Base-by-base conservation (phyloP, 2,888 invertebrate species). In the Eupithecia abbreviata region DNA sequence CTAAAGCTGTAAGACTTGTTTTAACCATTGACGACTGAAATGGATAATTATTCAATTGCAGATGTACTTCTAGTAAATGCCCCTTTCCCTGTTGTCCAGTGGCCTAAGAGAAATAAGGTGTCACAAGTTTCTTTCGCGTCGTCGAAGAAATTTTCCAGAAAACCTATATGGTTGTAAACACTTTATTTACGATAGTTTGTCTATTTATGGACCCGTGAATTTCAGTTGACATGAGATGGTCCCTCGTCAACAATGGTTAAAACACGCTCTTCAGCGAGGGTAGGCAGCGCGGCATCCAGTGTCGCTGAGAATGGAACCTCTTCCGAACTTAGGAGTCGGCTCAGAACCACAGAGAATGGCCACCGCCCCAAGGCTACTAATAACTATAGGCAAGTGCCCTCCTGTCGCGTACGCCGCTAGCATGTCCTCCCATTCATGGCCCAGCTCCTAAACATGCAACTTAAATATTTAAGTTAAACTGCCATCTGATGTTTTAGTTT, bases 351-450 rank as follows among this genome's bases (percentile, higher is more conserved):
- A 88, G 93, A 93, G 85, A 92, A 92, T 84, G 92, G 92, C 88
- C 92, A 92, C 85, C 92, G 92, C 87, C 88, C 92, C 71, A 93
- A 90, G 88, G 86, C 86, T 86, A 86, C 84, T 89, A 87, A 85
- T 89, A 87, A 86, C 83, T 85, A 88, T 93, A 95, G 94, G 94
- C 94, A 95, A 95, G 94, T 95, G 88, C 90, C 87, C 86, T 87
- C 86, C 86, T 87, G 86, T 85, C 87, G 88, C 87, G 89, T 89
- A 98, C 86, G 98, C 98, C 73, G 98, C 92, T 96, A 88, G 89
- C 89, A 89, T 90, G 89, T 83, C 82, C 79, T 67, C 76, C 45
- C 67, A n/a, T 45, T 68, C 42, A 15, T n/a, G n/a, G 68, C 69
- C 69, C 43, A 47, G n/a, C 68, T 47, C 10, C 2, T 49, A 49